Evolutionary conservation across 2,888 invertebrate species (phyloP), one percentile per base, ranked within the genome.

Genomic region (Agrotis puta): DNA sequence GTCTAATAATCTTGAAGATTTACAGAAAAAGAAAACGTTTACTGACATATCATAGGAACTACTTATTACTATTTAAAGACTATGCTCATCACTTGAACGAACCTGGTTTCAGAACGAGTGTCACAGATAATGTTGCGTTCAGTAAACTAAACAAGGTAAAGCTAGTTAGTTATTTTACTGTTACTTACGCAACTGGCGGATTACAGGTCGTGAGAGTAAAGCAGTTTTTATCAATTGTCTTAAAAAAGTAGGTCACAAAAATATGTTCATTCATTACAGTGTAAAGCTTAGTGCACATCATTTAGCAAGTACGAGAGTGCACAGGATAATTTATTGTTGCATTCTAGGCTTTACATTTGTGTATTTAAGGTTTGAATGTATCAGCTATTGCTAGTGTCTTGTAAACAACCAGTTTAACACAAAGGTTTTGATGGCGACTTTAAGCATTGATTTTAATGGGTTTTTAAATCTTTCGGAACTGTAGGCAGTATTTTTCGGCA

Each of bases 51-150:
- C 27, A 27, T 14, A 22, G 20, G 13, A 43, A 24, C 2, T 33
- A 33, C 33, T 33, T 14, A 56, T 3, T 24, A 13, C 0, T 27
- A 71, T 50, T 24, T 33, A 18, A 5, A 57, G 18, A 51, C 20
- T 39, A 24, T 33, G 33, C 33, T 77, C 2, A 3, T 45, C 18
- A 47, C 22, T 63, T 48, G 24, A 61, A 18, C 33, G 43, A 22
- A 43, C 47, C 27, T 63, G 47, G 65, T 81, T 79, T 82, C 68
- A 48, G 79, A 79, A 82, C 83, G 79, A 18, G 27, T 70, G 63
- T 18, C 78, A 68, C 51, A 65, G 74, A 82, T 70, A 71, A 66
- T 51, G 27, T 27, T 2, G 39, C 18, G 64, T 63, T 72, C 20
- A 57, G 61, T 50, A 70, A 74, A 82, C 51, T 48, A 53, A 66